Evolutionary conservation across 2,797 vertebrate species (phyloP).

Genomic region (Enteromius afrohamiltoni): DNA sequence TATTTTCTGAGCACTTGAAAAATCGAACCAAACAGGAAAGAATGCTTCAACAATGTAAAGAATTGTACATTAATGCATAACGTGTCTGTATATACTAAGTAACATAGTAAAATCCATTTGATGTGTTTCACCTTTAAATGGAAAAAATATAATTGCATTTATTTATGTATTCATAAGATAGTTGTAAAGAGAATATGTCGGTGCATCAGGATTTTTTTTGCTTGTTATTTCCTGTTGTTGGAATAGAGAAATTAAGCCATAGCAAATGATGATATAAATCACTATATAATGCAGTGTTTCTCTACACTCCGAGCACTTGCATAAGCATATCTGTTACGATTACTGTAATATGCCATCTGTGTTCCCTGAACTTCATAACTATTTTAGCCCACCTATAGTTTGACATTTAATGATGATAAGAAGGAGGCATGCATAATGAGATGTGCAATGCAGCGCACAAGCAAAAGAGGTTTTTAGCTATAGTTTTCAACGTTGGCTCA

Average conservation of each 20-base stretch:
- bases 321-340: slow-evolving; percentile 44
- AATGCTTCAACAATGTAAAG: slow-evolving; percentile 44
- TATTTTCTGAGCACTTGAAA: slow-evolving; percentile 46
- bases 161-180: slow-evolving; percentile 65
- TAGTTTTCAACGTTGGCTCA: not conserved
- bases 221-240: slow-evolving; percentile 47
- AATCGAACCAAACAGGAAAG: slow-evolving; percentile 45
- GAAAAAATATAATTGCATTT: slow-evolving; percentile 53
- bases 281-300: slow-evolving; percentile 39
- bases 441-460: slow-evolving; percentile 1
- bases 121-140: slow-evolving; percentile 54
- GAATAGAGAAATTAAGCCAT: slow-evolving; percentile 55
- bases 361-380: slow-evolving; percentile 31
- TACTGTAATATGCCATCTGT: not conserved
- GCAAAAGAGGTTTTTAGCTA: not conserved
- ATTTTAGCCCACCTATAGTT: slow-evolving; percentile 18
- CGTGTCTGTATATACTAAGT: slow-evolving; percentile 55
- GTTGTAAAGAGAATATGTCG: slow-evolving; percentile 52
- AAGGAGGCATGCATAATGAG: not conserved
- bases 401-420: slow-evolving; percentile 29
- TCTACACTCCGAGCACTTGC: slow-evolving; percentile 9
- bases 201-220: slow-evolving; percentile 52
- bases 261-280: slow-evolving; percentile 51
- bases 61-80: slow-evolving; percentile 46
- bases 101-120: slow-evolving; percentile 56